Conservation (phyloP, 2,888 invertebrate genomes). For the Oscheius sp. region DNA sequence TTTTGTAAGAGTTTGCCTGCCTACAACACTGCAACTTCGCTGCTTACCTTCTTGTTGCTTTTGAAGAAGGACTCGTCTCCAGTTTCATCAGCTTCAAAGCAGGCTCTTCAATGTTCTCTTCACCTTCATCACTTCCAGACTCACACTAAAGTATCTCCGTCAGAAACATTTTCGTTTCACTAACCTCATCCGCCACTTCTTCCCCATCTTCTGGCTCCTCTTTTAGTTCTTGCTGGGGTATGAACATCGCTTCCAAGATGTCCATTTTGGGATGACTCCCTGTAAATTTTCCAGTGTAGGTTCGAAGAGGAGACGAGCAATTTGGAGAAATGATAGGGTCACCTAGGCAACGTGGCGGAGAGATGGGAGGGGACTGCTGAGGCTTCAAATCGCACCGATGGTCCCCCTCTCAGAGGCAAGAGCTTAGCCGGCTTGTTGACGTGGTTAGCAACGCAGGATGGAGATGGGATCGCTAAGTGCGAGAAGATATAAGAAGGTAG, state of each 20-base stretch:
- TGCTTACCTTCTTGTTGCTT: constrained; percentile 12
- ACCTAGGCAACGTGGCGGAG: constrained; percentile 27
- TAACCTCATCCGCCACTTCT: constrained; percentile 28
- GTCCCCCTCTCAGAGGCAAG: not conserved
- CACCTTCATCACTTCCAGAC: constrained; percentile 38
- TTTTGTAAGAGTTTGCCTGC: too few relatives aligned
- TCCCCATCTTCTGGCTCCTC: constrained; percentile 26
- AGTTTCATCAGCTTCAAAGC: constrained; percentile 28
- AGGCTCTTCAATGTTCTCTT: constrained; percentile 35
- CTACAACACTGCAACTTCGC: too few relatives aligned
- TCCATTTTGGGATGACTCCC: constrained; percentile 11
- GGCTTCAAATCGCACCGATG: constrained; percentile 25
- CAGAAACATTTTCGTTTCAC: not conserved
- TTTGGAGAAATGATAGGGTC: constrained; percentile 20
- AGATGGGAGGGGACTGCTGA: constrained; percentile 5
- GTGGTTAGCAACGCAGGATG: not conserved
- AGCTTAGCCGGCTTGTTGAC: not conserved
- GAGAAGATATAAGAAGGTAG: too few relatives aligned
- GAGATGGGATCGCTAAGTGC: not conserved
- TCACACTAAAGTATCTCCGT: constrained; percentile 17
- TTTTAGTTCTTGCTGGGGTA: constrained; percentile 28
- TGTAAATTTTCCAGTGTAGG: not conserved
- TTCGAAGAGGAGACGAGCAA: not conserved
- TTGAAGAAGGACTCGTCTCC: constrained; percentile 8
- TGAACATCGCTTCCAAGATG: constrained; percentile 32